phyloP scores from a whole-genome alignment of 1,140 invertebrate genomes.

The Armadillidium nasatum region DNA sequence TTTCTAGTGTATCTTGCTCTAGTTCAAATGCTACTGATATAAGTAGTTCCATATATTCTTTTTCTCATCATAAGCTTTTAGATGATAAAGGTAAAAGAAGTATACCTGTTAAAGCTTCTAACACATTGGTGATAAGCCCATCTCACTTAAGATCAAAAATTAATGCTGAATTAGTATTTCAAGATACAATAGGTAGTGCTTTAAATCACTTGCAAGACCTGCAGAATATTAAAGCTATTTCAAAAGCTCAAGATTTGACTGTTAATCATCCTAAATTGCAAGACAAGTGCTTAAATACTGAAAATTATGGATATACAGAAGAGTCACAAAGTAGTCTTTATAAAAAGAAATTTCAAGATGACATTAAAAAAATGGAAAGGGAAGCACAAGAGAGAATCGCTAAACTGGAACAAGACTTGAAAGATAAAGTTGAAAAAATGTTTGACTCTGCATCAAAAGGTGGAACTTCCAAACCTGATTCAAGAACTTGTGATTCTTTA shows the following conservation, averaged over 20 bases:
- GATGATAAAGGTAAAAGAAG: too few species aligned
- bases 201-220: not conserved
- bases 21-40: too few species aligned
- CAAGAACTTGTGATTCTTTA: conserved; percentile 25
- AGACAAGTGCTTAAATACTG: too few species aligned
- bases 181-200: not conserved
- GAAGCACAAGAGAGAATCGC: not conserved
- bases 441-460: not conserved
- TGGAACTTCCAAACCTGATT: conserved; percentile 29
- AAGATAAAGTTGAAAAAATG: not conserved
- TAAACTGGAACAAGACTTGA: not conserved
- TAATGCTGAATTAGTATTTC: not conserved
- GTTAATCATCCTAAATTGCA: too few species aligned
- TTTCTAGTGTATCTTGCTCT: too few species aligned
- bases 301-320: too few species aligned
- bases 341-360: not conserved
- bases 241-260: not conserved
- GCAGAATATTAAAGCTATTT: not conserved
- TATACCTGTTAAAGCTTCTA: too few species aligned
- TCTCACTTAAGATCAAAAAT: not conserved
- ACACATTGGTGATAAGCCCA: not conserved
- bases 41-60: too few species aligned
- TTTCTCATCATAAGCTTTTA: too few species aligned
- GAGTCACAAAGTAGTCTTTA: too few species aligned
- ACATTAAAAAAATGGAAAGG: not conserved